Evolutionary conservation across 2,797 vertebrate species (phyloP).

Genomic region (Urocyon cinereoargenteus): DNA sequence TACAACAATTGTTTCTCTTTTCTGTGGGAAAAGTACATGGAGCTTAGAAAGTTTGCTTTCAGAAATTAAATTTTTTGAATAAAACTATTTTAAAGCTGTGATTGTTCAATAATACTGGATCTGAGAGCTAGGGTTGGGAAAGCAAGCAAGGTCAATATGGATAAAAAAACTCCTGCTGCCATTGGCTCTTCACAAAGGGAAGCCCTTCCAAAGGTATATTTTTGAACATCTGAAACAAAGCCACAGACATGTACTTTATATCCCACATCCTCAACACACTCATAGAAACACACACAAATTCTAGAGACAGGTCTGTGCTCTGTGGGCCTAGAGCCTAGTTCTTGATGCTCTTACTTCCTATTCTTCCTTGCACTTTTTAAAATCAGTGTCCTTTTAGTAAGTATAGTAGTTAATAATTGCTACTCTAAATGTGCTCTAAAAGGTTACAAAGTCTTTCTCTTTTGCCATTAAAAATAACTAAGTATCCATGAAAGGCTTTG

Average conservation of each 20-base stretch:
- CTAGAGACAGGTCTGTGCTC: neutral
- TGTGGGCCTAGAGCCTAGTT: neutral
- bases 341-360: neutral
- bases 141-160: neutral
- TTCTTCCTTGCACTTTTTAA: neutral
- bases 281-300: neutral
- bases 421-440: neutral
- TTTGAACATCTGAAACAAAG: neutral
- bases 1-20: constrained; percentile 5
- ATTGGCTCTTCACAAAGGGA: neutral
- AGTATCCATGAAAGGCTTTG: neutral
- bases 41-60: constrained; percentile 12
- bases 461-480: constrained; percentile 12
- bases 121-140: neutral
- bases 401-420: neutral
- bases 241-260: neutral
- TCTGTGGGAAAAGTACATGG: neutral
- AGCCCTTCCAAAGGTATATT: neutral
- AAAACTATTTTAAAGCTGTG: constrained; percentile 7
- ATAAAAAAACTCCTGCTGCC: neutral
- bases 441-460: neutral
- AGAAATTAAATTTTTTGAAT: neutral
- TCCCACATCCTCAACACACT: no score
- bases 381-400: neutral
- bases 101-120: neutral